Evolutionary conservation across 2,113 vertebrate genomes (phyloP).

Genomic region (Nibea albiflora): DNA sequence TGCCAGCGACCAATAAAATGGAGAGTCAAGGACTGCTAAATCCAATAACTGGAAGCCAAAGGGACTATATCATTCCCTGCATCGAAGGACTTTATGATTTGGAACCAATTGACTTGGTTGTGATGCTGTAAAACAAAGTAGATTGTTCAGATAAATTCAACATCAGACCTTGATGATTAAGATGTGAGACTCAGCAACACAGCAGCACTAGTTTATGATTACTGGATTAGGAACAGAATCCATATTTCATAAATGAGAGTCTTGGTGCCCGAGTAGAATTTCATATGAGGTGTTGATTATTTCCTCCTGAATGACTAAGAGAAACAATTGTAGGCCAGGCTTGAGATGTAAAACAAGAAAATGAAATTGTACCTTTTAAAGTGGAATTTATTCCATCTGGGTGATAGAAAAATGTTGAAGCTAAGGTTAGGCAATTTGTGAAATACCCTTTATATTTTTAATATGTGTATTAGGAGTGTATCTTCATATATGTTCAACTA

Average conservation of each 20-base stretch:
- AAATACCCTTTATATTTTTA: background rate
- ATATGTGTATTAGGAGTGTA: background rate
- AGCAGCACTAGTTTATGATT: slow-evolving; percentile 46
- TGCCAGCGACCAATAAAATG: slow-evolving; percentile 68
- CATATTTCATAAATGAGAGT: slow-evolving; percentile 49
- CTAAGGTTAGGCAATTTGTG: background rate
- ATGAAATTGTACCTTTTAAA: slow-evolving; percentile 20
- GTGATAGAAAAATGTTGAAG: background rate
- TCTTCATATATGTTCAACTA: background rate
- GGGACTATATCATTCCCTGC: slow-evolving; percentile 66
- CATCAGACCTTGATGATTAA: slow-evolving; percentile 57
- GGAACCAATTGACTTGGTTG: slow-evolving; percentile 75
- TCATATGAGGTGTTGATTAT: slow-evolving; percentile 40
- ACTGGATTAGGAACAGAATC: slow-evolving; percentile 42
- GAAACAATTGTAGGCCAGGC: slow-evolving; percentile 13
- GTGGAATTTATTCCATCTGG: background rate
- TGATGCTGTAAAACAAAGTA: slow-evolving; percentile 74
- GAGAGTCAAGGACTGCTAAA: slow-evolving; percentile 74
- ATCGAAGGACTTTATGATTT: slow-evolving; percentile 77
- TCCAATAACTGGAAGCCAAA: slow-evolving; percentile 69
- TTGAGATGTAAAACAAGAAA: slow-evolving; percentile 35
- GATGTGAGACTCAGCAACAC: slow-evolving; percentile 52
- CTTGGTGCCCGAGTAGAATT: background rate
- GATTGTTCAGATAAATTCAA: slow-evolving; percentile 64
- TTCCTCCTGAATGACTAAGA: slow-evolving; percentile 11